Evolutionary conservation across 2,797 vertebrate genomes (phyloP).

Genomic region (Novumbra hubbsi): DNA sequence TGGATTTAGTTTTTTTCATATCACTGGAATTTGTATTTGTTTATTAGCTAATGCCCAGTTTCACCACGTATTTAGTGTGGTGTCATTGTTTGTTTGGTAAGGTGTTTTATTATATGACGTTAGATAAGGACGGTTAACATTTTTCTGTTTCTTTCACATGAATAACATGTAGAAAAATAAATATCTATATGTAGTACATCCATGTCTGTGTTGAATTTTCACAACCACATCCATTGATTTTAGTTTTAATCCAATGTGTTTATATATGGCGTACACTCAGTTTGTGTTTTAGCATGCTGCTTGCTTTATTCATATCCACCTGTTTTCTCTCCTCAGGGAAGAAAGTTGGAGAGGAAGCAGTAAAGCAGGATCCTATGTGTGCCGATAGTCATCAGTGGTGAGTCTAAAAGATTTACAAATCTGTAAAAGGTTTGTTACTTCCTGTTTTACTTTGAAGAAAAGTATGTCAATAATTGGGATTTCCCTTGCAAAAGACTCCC

Average conservation of each 20-base stretch:
- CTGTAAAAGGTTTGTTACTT: no score
- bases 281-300: slow-evolving; percentile 18
- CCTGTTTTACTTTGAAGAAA: no score
- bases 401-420: slow-evolving; percentile 47
- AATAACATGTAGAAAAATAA: no score
- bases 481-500: no score
- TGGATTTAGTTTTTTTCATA: slow-evolving; percentile 36
- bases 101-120: neutral
- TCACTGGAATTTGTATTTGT: slow-evolving; percentile 39
- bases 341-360: slow-evolving; percentile 81
- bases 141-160: no score
- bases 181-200: no score
- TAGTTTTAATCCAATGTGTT: slow-evolving; percentile 26
- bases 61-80: slow-evolving; percentile 26
- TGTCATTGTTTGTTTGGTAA: neutral
- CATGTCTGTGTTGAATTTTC: no score
- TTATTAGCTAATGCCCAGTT: slow-evolving; percentile 14
- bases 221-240: neutral
- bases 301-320: slow-evolving; percentile 8
- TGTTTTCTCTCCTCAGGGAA: slow-evolving; percentile 75
- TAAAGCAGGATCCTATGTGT: slow-evolving; percentile 81
- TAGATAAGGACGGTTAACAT: no score
- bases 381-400: slow-evolving; percentile 94
- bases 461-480: no score
- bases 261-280: slow-evolving; percentile 15